Base-by-base conservation (phyloP, 2,797 vertebrate genomes). In the Lophius americanus region DNA sequence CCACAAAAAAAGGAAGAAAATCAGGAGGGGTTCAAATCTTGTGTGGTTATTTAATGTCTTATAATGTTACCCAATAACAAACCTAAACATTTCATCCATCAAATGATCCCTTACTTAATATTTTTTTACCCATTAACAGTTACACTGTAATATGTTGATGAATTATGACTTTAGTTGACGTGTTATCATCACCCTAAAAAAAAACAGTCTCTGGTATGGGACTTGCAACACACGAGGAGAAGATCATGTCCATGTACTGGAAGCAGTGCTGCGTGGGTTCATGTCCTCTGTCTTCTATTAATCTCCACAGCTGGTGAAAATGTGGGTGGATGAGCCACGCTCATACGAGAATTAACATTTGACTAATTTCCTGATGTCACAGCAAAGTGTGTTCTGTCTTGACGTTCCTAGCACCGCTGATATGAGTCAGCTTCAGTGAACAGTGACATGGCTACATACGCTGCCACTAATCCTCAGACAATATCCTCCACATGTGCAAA, bases 221-320 rank as follows among this genome's bases (percentile, higher is more conserved):
- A 51, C 23, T 23, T 23, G 2, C 23, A 1, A 60, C 3, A 9
- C 23, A 69, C 73, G 61, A 72, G 3, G 0, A n/a, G 37, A 50
- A 51, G 14, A 73, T 2, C 0, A n/a, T 53, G 7, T 39, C 6
- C 12, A 44, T 43, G 41, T 53, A 66, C 57, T 41, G 73, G 56
- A 86, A 74, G 66, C 53, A 10, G 7, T n/a, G 44, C 41, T 36
- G 23, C 61, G 47, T 23, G 23, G 23, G 23, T 58, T 79, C 74
- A 80, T 64, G 75, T 88, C 82, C 83, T 79, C 59, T 43, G 10
- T 44, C 10, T 81, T 84, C 65, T 60, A 73, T 70, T 65, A 7
- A 68, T 44, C 6, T 38, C 3, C n/a, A 1, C 42, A 14, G 14
- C 0, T 3, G 70, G 41, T 81, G 79, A 85, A 73, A 86, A 9